A percentile compares a stretch with the other conserved stretches of the same genome.
phyloP scores from a whole-genome alignment of 2,888 invertebrate genomes.

The Orchesella flavescens region DNA sequence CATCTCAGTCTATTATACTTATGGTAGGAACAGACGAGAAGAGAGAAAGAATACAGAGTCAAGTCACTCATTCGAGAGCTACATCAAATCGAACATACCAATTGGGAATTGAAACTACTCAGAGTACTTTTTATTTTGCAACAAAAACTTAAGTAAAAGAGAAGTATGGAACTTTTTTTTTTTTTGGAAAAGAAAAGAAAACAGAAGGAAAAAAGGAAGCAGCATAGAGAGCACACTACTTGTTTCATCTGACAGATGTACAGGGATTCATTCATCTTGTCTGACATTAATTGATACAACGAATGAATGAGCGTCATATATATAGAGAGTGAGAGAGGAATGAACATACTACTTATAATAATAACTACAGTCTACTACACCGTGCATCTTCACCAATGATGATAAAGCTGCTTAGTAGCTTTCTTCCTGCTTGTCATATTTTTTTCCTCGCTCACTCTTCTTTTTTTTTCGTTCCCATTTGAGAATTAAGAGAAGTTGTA shows the following conservation, averaged over 20 bases:
- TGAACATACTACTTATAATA: neutral
- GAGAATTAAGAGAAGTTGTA: slow-evolving; percentile 19
- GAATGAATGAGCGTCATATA: slow-evolving; percentile 34
- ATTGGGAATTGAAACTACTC: slow-evolving; percentile 55
- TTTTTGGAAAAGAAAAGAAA: slow-evolving; percentile 16
- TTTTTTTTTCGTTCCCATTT: slow-evolving; percentile 27
- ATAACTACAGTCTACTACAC: too few relatives aligned
- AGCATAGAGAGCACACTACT: slow-evolving; percentile 26
- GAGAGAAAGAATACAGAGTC: too few relatives aligned
- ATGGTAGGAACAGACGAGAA: neutral
- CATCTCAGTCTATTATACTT: neutral
- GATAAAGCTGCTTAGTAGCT: slow-evolving; percentile 35
- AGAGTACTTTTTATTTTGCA: slow-evolving; percentile 25
- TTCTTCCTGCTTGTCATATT: slow-evolving; percentile 5
- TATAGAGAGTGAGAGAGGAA: too few relatives aligned
- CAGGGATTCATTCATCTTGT: slow-evolving; percentile 61
- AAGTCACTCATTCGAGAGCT: slow-evolving; percentile 1
- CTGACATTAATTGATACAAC: slow-evolving; percentile 62
- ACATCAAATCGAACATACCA: slow-evolving; percentile 54
- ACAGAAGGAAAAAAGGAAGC: slow-evolving; percentile 23
- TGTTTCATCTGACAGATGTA: slow-evolving; percentile 58
- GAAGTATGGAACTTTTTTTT: slow-evolving; percentile 16
- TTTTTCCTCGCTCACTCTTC: neutral
- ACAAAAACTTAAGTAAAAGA: slow-evolving; percentile 46
- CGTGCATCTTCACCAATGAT: neutral